Conservation (phyloP, 2,113 vertebrate genomes). For the Pseudopipra pipra region DNA sequence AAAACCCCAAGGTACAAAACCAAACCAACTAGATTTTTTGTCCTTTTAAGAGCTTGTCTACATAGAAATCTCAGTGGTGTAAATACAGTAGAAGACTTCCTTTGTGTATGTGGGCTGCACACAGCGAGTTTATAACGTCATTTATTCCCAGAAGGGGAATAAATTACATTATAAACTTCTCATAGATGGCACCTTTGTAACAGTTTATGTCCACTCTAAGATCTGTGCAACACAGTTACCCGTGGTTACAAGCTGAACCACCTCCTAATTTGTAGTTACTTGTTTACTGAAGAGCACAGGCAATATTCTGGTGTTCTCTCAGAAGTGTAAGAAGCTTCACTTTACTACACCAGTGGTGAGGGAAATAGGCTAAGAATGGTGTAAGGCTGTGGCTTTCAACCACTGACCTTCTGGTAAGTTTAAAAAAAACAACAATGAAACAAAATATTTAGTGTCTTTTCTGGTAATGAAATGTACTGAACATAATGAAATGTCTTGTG, state of each 20-base stretch:
- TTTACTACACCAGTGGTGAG: neutral
- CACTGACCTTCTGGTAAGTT: neutral
- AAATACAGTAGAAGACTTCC: neutral
- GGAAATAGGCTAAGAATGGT: neutral
- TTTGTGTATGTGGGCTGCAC: neutral
- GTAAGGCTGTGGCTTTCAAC: neutral
- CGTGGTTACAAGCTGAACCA: neutral
- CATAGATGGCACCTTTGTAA: neutral
- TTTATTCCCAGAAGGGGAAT: neutral
- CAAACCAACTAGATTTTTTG: neutral
- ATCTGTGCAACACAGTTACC: neutral
- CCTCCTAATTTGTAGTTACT: neutral
- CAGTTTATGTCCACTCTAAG: neutral
- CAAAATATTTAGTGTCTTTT: constrained; percentile 11
- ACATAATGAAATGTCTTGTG: neutral
- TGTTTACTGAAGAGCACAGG: neutral
- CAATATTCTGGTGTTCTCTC: neutral
- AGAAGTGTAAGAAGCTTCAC: neutral
- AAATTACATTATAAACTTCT: neutral
- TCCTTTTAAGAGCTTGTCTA: neutral
- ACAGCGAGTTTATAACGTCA: neutral
- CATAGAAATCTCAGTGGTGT: neutral
- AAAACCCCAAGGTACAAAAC: neutral
- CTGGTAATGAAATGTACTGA: constrained; percentile 22
- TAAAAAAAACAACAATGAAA: neutral